Evolutionary conservation across 2,888 invertebrate genomes (phyloP).

Genomic region (Apamea anceps): DNA sequence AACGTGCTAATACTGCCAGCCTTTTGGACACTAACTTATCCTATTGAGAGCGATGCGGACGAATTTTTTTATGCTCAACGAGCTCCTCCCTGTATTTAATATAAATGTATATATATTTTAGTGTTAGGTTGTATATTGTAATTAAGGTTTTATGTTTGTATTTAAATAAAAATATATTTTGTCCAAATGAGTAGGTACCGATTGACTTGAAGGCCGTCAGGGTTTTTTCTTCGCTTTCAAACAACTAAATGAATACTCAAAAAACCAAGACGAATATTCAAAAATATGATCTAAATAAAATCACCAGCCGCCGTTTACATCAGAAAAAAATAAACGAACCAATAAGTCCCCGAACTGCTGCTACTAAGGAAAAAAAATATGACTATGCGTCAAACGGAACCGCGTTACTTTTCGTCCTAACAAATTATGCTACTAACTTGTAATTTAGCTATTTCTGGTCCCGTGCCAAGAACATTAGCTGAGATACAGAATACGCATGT

Average conservation of each 20-base stretch:
- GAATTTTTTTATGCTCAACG: background rate
- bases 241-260: background rate
- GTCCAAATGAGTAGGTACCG: background rate
- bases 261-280: background rate
- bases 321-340: conserved; percentile 27
- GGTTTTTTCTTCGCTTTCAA: background rate
- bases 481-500: conserved; percentile 62
- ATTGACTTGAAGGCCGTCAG: background rate
- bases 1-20: background rate
- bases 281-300: conserved; percentile 42
- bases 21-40: background rate
- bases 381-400: conserved; percentile 58
- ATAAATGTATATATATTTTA: too few species aligned
- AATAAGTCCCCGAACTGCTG: conserved; percentile 2
- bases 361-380: conserved; percentile 43
- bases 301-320: conserved; percentile 11
- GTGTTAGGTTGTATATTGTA: background rate
- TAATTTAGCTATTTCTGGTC: conserved; percentile 67
- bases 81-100: background rate
- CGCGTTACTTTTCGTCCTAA: conserved; percentile 49
- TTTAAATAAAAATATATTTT: background rate
- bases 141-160: background rate
- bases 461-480: conserved; percentile 66
- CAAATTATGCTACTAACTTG: conserved; percentile 64
- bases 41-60: background rate